Evolutionary conservation across 1,140 invertebrate genomes (phyloP).

Genomic region (Eupristina koningsbergeri): DNA sequence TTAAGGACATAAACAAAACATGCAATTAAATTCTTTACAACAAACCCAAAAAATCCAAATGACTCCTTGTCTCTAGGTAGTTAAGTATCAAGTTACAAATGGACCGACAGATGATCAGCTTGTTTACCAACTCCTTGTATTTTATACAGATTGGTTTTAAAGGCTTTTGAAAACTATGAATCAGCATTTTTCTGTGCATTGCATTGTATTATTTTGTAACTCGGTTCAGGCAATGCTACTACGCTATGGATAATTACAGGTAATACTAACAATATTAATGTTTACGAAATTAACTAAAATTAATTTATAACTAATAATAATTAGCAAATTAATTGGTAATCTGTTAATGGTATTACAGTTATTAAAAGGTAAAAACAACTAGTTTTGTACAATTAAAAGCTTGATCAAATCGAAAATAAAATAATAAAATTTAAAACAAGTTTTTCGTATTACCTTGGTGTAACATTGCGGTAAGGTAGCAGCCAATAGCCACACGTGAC

Average conservation of each 20-base stretch:
- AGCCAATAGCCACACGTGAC: conserved; percentile 86
- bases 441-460: conserved; percentile 68
- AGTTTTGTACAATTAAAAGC: background rate
- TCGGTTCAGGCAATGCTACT: background rate
- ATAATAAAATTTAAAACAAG: background rate
- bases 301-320: conserved; percentile 13
- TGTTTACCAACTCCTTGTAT: conserved; percentile 28
- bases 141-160: conserved; percentile 29
- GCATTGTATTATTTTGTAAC: background rate
- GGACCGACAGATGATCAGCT: conserved; percentile 31
- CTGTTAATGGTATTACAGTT: background rate
- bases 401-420: background rate
- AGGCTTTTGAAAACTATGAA: background rate
- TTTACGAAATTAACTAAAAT: conserved; percentile 23
- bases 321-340: background rate
- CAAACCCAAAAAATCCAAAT: conserved; percentile 46
- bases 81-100: conserved; percentile 43
- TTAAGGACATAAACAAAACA: background rate
- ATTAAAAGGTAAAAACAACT: too few species aligned
- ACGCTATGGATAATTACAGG: background rate
- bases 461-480: conserved; percentile 82
- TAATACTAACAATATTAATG: conserved; percentile 8
- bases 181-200: background rate
- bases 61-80: conserved; percentile 26
- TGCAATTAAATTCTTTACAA: conserved; percentile 45